A percentile compares a stretch with the other conserved stretches of the same genome.
These are phyloP conservation scores for Danio rerio DNA, from an alignment of 2,113 vertebrate species.

Conservation along the genomic window DNA sequence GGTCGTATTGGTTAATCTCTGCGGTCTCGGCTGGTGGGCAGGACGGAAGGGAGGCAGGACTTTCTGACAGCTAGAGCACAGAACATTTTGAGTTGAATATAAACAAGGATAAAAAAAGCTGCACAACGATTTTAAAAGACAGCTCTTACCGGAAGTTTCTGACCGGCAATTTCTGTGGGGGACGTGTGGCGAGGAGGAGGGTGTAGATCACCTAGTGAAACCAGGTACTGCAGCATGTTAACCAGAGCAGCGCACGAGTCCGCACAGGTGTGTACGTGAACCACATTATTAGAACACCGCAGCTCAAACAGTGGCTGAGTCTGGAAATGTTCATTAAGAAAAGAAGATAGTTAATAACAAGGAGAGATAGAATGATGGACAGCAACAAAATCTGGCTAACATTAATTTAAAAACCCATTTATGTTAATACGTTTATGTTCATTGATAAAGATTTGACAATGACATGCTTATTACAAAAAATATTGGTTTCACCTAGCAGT, in stretches of 20 bases:
- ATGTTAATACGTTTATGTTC: no score
- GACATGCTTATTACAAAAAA: no score
- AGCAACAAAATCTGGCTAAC: not conserved
- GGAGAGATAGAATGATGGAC: not conserved
- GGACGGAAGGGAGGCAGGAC: slow-evolving; percentile 76
- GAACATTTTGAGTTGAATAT: not conserved
- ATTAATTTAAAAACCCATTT: no score
- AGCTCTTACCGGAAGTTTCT: slow-evolving; percentile 84
- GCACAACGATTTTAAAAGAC: not conserved
- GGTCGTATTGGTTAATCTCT: slow-evolving; percentile 90
- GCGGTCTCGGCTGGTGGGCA: slow-evolving; percentile 86
- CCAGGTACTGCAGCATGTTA: slow-evolving; percentile 88
- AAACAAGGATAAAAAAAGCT: not conserved
- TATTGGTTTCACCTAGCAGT: no score
- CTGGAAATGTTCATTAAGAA: slow-evolving; percentile 65
- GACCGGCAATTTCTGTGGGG: slow-evolving; percentile 89
- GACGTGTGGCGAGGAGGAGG: slow-evolving; percentile 83
- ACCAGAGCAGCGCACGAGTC: slow-evolving; percentile 88
- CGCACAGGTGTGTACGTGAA: slow-evolving; percentile 88
- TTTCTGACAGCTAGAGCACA: slow-evolving; percentile 81
- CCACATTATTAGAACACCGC: slow-evolving; percentile 91
- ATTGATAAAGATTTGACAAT: no score
- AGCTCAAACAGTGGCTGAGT: slow-evolving; percentile 90
- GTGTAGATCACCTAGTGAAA: slow-evolving; percentile 85
- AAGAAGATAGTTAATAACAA: not conserved